These are phyloP conservation scores for Phyllotreta striolata DNA, from an alignment of 2,888 invertebrate genomes.

Conservation along the genomic window DNA sequence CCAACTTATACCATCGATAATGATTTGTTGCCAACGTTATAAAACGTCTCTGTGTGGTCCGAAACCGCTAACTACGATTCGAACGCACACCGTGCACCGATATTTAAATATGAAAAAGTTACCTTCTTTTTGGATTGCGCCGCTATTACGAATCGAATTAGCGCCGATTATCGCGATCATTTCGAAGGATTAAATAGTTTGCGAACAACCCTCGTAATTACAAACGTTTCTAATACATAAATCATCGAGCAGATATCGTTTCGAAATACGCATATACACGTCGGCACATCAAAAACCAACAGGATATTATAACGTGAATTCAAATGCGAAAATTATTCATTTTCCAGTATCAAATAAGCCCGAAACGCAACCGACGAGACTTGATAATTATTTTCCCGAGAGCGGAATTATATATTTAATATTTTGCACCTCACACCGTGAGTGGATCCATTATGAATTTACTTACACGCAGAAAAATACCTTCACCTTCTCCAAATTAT, in stretches of 20 bases:
- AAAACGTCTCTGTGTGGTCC: slow-evolving; percentile 51
- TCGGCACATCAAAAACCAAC: slow-evolving; percentile 48
- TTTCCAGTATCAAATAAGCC: slow-evolving; percentile 54
- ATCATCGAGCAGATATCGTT: slow-evolving; percentile 17
- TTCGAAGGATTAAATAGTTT: neutral
- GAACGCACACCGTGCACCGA: slow-evolving; percentile 49
- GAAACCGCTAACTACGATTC: slow-evolving; percentile 42
- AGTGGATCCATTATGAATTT: slow-evolving; percentile 13
- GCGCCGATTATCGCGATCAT: too few relatives aligned
- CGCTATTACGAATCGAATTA: too few relatives aligned
- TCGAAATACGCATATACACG: slow-evolving; percentile 27
- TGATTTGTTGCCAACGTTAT: slow-evolving; percentile 51
- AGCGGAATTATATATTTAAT: slow-evolving; percentile 52
- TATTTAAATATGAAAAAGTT: slow-evolving; percentile 50
- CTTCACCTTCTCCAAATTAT: too few relatives aligned
- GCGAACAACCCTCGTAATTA: too few relatives aligned
- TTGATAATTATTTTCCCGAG: slow-evolving; percentile 55
- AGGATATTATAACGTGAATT: slow-evolving; percentile 56
- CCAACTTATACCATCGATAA: slow-evolving; percentile 48
- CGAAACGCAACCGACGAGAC: slow-evolving; percentile 46
- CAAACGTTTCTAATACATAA: neutral
- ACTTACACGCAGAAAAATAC: slow-evolving; percentile 23
- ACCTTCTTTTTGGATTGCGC: slow-evolving; percentile 36
- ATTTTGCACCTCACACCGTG: slow-evolving; percentile 52
- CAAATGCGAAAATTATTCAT: slow-evolving; percentile 59